phyloP scores from a whole-genome alignment of 2,113 vertebrate genomes.

The Neogobius melanostomus region DNA sequence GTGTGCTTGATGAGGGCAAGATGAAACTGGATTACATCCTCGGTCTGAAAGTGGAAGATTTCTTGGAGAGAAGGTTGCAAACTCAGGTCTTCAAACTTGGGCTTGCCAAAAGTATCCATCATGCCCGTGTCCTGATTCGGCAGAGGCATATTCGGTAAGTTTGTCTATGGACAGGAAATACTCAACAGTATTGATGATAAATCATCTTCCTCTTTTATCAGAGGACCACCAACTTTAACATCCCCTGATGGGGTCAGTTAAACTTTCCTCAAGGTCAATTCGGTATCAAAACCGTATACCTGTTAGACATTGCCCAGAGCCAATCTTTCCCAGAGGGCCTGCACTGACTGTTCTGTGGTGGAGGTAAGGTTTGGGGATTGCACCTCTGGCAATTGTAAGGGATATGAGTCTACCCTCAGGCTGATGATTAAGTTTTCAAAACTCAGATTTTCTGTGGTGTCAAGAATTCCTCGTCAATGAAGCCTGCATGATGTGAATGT shows the following conservation, averaged over 20 bases:
- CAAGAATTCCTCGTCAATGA: slow-evolving; percentile 77
- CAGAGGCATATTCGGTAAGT: slow-evolving; percentile 92
- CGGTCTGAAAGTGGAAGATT: slow-evolving; percentile 92
- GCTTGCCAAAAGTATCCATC: slow-evolving; percentile 91
- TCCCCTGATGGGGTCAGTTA: slow-evolving; percentile 58
- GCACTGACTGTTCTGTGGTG: slow-evolving; percentile 26
- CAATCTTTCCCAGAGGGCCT: slow-evolving; percentile 64
- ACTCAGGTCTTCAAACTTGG: slow-evolving; percentile 94
- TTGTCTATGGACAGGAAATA: not conserved
- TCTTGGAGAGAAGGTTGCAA: slow-evolving; percentile 89
- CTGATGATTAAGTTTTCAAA: slow-evolving; percentile 60
- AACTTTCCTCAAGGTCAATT: slow-evolving; percentile 87
- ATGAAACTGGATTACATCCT: slow-evolving; percentile 96
- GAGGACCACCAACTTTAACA: slow-evolving; percentile 60
- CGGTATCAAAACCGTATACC: slow-evolving; percentile 90
- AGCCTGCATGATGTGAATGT: slow-evolving; percentile 45
- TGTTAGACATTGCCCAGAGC: slow-evolving; percentile 76
- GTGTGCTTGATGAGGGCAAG: slow-evolving; percentile 91
- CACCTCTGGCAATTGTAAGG: slow-evolving; percentile 67
- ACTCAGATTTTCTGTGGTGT: slow-evolving; percentile 69
- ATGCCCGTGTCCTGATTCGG: slow-evolving; percentile 90
- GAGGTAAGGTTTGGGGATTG: slow-evolving; percentile 67
- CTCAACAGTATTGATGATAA: slow-evolving; percentile 20
- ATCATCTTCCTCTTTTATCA: slow-evolving; percentile 73
- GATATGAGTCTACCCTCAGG: slow-evolving; percentile 21